A percentile compares a stretch with the other conserved stretches of the same genome.
Evolutionary conservation across 2,797 vertebrate species (phyloP).

Genomic region (Echiichthys vipera): DNA sequence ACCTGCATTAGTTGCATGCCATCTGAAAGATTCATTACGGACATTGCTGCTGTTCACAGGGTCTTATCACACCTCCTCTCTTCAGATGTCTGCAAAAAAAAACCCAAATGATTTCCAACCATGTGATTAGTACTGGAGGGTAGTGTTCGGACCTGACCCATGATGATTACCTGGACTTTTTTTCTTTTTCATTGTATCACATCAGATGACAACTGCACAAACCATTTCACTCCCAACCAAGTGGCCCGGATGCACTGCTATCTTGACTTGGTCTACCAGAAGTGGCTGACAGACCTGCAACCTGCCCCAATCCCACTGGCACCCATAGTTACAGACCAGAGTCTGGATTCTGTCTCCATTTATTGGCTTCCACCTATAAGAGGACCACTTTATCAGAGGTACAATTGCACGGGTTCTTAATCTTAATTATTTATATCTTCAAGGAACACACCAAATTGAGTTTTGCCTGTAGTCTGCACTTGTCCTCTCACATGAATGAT

Average conservation of each 20-base stretch:
- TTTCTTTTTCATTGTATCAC: constrained; percentile 7
- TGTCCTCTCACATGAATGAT: not conserved
- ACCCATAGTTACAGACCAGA: constrained; percentile 89
- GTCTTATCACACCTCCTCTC: not conserved
- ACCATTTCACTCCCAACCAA: constrained; percentile 97
- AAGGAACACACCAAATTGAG: not conserved
- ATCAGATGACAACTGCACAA: constrained; percentile 95
- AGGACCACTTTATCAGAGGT: constrained; percentile 92
- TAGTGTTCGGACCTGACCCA: constrained; percentile 5
- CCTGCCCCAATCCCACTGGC: constrained; percentile 90
- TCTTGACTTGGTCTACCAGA: constrained; percentile 93
- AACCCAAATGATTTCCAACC: not conserved
- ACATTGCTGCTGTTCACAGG: not conserved
- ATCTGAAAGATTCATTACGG: not conserved
- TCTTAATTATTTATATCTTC: not conserved
- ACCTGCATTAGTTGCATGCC: not conserved
- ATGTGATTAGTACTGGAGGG: too few species aligned
- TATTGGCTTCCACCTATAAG: constrained; percentile 93
- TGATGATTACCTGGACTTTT: not conserved
- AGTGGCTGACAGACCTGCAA: constrained; percentile 87
- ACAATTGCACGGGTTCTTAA: constrained; percentile 30
- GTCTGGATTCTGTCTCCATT: constrained; percentile 87
- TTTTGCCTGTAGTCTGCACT: not conserved
- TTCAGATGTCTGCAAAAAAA: not conserved
- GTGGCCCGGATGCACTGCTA: constrained; percentile 98